Evolutionary conservation across 1,140 invertebrate genomes (phyloP).

Genomic region (Thaumetopoea pityocampa): DNA sequence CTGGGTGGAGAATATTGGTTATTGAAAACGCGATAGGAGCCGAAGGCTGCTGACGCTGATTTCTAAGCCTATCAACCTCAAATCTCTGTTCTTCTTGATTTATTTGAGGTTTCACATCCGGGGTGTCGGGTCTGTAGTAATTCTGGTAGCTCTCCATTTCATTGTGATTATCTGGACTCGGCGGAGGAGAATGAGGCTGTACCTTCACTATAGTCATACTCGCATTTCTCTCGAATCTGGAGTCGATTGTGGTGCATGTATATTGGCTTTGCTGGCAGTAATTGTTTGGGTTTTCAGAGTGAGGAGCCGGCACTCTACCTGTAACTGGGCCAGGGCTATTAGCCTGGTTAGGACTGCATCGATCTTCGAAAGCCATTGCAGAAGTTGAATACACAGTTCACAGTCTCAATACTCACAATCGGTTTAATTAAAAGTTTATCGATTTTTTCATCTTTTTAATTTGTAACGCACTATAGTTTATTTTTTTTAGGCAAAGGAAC

Average conservation of each 20-base stretch:
- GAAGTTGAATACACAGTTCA: constrained; percentile 15
- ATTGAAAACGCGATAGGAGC: constrained; percentile 62
- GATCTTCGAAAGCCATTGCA: constrained; percentile 78
- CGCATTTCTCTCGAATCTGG: constrained; percentile 41
- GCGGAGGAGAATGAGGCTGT: constrained; percentile 54
- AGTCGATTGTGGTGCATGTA: constrained; percentile 62
- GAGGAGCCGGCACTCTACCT: constrained; percentile 53
- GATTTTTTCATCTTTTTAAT: no score
- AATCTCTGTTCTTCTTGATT: constrained; percentile 33
- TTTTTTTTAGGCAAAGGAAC: constrained; percentile 18
- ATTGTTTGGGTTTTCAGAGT: constrained; percentile 32
- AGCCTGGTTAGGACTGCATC: constrained; percentile 78
- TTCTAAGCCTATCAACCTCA: constrained; percentile 35
- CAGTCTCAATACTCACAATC: constrained; percentile 2
- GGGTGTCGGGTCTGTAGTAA: constrained; percentile 57
- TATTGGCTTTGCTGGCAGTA: constrained; percentile 51
- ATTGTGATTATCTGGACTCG: constrained; percentile 44
- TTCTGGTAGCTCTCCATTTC: constrained; percentile 47
- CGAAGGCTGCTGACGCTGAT: constrained; percentile 35
- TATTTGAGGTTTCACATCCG: constrained; percentile 55
- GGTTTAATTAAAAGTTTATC: no score
- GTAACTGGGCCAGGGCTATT: constrained; percentile 70
- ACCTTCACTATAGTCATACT: constrained; percentile 57
- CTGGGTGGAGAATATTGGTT: constrained; percentile 65
- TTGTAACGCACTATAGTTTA: constrained; percentile 23